phyloP scores from a whole-genome alignment of 2,113 vertebrate species.

The Tragelaphus buxtoni region DNA sequence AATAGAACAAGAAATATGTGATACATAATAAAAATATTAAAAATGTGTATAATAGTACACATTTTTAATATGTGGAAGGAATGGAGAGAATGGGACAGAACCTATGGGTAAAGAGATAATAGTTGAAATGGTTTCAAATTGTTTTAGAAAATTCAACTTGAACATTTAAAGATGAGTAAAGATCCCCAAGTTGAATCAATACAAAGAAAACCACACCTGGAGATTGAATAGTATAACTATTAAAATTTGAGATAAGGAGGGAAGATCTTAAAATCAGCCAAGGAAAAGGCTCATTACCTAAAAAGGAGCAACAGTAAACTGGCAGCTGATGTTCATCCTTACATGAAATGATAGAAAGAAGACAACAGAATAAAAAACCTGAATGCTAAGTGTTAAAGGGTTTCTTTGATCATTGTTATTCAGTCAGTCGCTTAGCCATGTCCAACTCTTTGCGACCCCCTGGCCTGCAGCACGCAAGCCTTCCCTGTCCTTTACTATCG shows the following conservation, averaged over 20 bases:
- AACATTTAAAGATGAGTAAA: background rate
- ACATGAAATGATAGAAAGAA: background rate
- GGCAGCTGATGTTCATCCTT: background rate
- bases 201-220: background rate
- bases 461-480: background rate
- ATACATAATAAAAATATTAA: background rate
- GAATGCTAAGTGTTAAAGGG: background rate
- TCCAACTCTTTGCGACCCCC: background rate
- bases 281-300: background rate
- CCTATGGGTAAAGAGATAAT: background rate
- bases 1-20: background rate
- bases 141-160: background rate
- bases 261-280: background rate
- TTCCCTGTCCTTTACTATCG: background rate
- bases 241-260: background rate
- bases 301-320: background rate
- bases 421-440: rapidly evolving
- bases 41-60: background rate
- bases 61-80: background rate
- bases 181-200: background rate
- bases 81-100: background rate
- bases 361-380: background rate
- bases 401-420: background rate
- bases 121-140: background rate
- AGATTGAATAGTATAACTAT: background rate